These are phyloP conservation scores for Drosophila mulleri DNA, from an alignment of 2,888 invertebrate species.

Conservation along the genomic window DNA sequence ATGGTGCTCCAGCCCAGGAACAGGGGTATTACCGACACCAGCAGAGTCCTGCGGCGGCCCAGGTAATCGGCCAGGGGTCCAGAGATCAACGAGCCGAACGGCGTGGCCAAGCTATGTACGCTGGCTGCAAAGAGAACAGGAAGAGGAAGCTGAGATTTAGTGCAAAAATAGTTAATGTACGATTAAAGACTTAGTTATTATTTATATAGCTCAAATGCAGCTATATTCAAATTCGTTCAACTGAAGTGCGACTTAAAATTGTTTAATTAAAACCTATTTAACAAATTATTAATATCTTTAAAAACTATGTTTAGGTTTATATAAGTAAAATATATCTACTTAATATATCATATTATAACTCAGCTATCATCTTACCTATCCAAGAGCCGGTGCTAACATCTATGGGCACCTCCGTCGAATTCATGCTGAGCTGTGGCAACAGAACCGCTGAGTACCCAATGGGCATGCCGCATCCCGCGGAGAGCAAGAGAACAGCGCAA, in stretches of 20 bases:
- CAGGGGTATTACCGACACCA: conserved; percentile 88
- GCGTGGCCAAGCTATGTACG: conserved; percentile 91
- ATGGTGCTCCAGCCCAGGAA: conserved; percentile 90
- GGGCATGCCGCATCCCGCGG: conserved; percentile 92
- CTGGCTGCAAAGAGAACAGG: conserved; percentile 87
- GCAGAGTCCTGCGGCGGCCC: conserved; percentile 89
- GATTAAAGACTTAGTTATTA: too few relatives aligned
- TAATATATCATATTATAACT: too few relatives aligned
- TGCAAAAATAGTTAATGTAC: not conserved
- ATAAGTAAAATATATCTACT: too few relatives aligned
- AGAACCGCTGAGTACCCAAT: conserved; percentile 91
- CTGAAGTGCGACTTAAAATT: too few relatives aligned
- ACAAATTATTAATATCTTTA: too few relatives aligned
- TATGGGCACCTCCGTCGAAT: conserved; percentile 87
- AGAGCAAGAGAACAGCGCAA: conserved; percentile 89
- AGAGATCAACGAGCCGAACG: conserved; percentile 90
- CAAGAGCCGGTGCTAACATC: conserved; percentile 91
- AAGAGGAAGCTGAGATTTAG: not conserved
- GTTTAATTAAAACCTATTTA: too few relatives aligned
- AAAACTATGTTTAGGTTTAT: too few relatives aligned
- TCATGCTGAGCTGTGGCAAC: conserved; percentile 89
- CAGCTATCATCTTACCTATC: conserved; percentile 86
- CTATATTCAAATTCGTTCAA: too few relatives aligned
- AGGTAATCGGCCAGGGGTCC: conserved; percentile 90
- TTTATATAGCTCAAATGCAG: too few relatives aligned